Percentiles rank a stretch among this genome's conserved stretches.
Conservation (phyloP, 2,113 vertebrate genomes). For the Prolemur simus region DNA sequence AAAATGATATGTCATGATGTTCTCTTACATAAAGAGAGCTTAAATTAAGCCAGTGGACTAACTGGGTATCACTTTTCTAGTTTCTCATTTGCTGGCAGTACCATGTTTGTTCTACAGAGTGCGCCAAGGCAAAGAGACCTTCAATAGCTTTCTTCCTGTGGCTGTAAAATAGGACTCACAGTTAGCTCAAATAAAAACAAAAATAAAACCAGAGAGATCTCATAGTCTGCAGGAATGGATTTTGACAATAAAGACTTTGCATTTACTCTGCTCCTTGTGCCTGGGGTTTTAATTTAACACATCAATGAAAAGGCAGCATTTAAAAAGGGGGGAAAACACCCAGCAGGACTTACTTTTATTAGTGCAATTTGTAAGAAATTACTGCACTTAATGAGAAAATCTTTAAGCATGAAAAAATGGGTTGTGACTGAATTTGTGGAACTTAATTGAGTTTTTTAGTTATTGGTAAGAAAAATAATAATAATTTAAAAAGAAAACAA, state of each 20-base stretch:
- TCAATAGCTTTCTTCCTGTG: slow-evolving; percentile 23
- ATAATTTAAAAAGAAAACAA: slow-evolving; percentile 28
- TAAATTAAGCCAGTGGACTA: not conserved
- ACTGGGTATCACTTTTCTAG: not conserved
- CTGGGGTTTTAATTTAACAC: slow-evolving; percentile 90
- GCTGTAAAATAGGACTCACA: slow-evolving; percentile 65
- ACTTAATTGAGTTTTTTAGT: slow-evolving; percentile 80
- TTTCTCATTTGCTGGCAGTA: slow-evolving; percentile 8
- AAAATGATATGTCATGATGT: not conserved
- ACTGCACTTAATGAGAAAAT: slow-evolving; percentile 87
- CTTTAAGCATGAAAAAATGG: slow-evolving; percentile 83
- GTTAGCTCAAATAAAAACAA: slow-evolving; percentile 67
- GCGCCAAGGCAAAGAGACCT: slow-evolving; percentile 10
- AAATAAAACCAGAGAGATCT: slow-evolving; percentile 63
- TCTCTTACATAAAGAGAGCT: not conserved
- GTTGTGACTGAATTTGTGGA: slow-evolving; percentile 78
- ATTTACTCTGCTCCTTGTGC: slow-evolving; percentile 77
- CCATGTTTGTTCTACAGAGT: slow-evolving; percentile 13
- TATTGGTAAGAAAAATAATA: slow-evolving; percentile 71
- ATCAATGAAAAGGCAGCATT: slow-evolving; percentile 83
- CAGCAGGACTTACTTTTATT: slow-evolving; percentile 85
- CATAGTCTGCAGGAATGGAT: slow-evolving; percentile 66
- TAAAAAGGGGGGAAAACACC: slow-evolving; percentile 69
- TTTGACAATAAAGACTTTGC: slow-evolving; percentile 77
- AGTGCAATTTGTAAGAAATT: slow-evolving; percentile 85